Evolutionary conservation across 2,888 invertebrate species (phyloP), one percentile per base, ranked within the genome.

Genomic region (Xestia xanthographa): DNA sequence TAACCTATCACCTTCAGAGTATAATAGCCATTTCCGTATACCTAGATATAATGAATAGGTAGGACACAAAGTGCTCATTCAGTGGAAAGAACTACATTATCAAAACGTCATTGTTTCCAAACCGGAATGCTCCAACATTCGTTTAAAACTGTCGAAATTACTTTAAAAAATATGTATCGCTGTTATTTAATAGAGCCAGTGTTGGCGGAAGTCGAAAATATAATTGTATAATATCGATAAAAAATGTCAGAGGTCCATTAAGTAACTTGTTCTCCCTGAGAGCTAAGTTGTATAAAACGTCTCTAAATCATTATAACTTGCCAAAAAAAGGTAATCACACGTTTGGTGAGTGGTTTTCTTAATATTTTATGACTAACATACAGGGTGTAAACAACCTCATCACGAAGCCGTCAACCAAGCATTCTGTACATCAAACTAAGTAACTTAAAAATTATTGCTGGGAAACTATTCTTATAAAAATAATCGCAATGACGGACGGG

Each of bases 31-130:
- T 71, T 83, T 86, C 84, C 73, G 79, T 83, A 62, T 62, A 58
- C 45, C 75, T 82, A 75, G 45, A 14, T 34, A n/a, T 14, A 53
- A 72, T 86, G 68, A 83, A 83, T 77, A 68, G 71, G 45, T 72
- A 75, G 72, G 41, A 66, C 77, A 82, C 84, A 83, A 83, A 73
- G 83, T 66, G 84, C 50, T 68, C 79, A 69, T 74, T 67, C n/a
- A 83, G 12, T 83, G 84, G 83, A 83, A 86, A 83, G 45, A 56
- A 34, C 82, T 50, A 66, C 34, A 41, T 71, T 53, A 71, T 72
- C 83, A 70, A 68, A 70, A 58, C 53, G 53, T 17, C n/a, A 83
- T 86, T 83, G 86, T 83, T 85, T 73, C 63, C 56, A 58, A 17
- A 45, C 67, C 63, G 48, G 53, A 72, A 34, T 67, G 45, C 14